A percentile compares a stretch with the other conserved stretches of the same genome.
Conservation (phyloP, 2,797 vertebrate genomes). For the Danio aesculapii region DNA sequence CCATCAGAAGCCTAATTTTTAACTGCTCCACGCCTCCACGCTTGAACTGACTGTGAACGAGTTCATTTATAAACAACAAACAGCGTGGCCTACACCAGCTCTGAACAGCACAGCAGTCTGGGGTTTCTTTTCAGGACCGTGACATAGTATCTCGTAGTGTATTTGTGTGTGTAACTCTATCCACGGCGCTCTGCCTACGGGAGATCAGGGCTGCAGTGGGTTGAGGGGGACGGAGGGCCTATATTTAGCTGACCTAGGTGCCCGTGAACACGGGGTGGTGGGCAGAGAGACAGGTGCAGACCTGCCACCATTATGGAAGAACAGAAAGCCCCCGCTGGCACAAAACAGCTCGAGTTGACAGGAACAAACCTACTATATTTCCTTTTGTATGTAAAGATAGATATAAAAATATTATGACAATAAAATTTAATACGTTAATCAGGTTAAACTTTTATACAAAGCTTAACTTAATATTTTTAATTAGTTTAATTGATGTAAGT, state of each 20-base stretch:
- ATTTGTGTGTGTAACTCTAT: slow-evolving; percentile 48
- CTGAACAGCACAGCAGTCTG: slow-evolving; percentile 61
- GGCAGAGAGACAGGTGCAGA: slow-evolving; percentile 79
- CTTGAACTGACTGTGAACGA: neutral
- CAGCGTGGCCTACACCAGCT: slow-evolving; percentile 2
- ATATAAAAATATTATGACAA: neutral
- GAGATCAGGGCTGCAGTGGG: slow-evolving; percentile 6
- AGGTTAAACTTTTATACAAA: no score
- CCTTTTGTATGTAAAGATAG: slow-evolving; percentile 55
- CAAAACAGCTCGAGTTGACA: slow-evolving; percentile 76
- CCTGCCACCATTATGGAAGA: slow-evolving; percentile 74
- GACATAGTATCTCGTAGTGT: slow-evolving; percentile 68
- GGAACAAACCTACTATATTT: slow-evolving; percentile 49
- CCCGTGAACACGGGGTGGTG: slow-evolving; percentile 67
- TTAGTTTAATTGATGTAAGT: no score
- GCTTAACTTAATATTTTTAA: no score
- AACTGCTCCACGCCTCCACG: neutral
- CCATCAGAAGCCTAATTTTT: slow-evolving; percentile 21
- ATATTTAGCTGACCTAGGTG: slow-evolving; percentile 81
- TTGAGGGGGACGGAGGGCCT: slow-evolving; percentile 24
- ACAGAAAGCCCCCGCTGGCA: slow-evolving; percentile 72
- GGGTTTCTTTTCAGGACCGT: slow-evolving; percentile 71
- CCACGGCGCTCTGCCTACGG: slow-evolving; percentile 31
- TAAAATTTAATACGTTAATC: no score
- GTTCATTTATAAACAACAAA: slow-evolving; percentile 28